Base-by-base conservation (phyloP, 1,140 invertebrate genomes). In the Eubasilissa regina region DNA sequence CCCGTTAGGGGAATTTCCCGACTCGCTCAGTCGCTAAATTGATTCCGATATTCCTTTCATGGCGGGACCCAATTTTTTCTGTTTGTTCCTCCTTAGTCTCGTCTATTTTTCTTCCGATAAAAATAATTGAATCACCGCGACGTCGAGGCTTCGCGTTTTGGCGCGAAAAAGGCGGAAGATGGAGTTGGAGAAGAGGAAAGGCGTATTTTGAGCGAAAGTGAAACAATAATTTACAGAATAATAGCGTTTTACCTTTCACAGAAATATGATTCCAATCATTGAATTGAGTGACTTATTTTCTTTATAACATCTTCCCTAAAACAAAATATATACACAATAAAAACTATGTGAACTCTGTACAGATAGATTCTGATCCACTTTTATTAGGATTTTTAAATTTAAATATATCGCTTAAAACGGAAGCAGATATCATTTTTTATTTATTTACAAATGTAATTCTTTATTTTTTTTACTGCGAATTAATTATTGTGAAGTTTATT, bases 81-180 rank as follows among this genome's bases (percentile, higher is more conserved):
- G 76, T 78, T 78, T 62, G 43, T 70, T 74, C 25, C 25, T 64
- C 70, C 45, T 62, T 62, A 45, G 68, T 47, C 56, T 78, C 77
- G 51, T 73, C 55, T 78, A 78, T 78, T 78, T 73, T 62, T 51
- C 56, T 78, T 78, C 47, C 66, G 66, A 73, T 73, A 78, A 78
- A 78, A 78, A 78, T 78, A 78, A 78, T 78, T 78, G 77, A 78
- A 78, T 78, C 68, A 78, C 56, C 15, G 10, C 66, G 45, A 25
- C 66, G 10, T 51, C 45, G 17, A 47, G 15, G 15, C 66, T 19
- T n/a, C 15, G 17, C n/a, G 7, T 48, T 70, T 70, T 17, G 10
- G 45, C n/a, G 45, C 48, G 45, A 70, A 70, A 51, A 70, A 70
- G 8, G 25, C 15, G n/a, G 7, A 66, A 66, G 17, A 6, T 17